Base-by-base conservation (phyloP, 2,888 invertebrate species). In the Cephus runcator region DNA sequence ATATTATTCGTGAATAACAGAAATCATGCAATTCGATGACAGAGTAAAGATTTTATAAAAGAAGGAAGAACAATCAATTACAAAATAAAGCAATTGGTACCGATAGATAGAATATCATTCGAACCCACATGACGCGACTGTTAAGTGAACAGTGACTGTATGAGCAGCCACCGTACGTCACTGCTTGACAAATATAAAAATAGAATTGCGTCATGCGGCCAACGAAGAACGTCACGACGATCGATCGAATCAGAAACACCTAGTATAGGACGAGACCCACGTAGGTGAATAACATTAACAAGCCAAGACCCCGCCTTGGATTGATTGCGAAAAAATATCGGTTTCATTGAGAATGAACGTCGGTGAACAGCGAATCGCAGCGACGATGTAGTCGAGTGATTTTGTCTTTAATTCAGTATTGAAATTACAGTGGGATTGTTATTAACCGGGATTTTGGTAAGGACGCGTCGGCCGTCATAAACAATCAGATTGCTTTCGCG, bases 201-300 rank as follows among this genome's bases (percentile, higher is more conserved):
- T 56, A 23, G 9, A 56, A 56, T 56, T 56, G 56, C 56, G 56
- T 56, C 23, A 23, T 23, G 56, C 56, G 56, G 56, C 40, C 56
- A 56, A 56, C 23, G 56, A 56, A 56, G 23, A 9, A 9, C 56
- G 56, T 56, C 23, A 56, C 56, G 56, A 56, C 35, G n/a, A 74
- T 73, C 56, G 77, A 56, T 77, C 73, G 68, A 76, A 69, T 69
- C 40, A 4, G 33, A 31, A 73, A 76, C 31, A 68, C 73, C 36
- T 56, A 11, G 69, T 73, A 23, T 56, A 56, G 56, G 56, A 56
- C 56, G 35, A 56, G 73, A 71, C 31, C 12, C 34, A 77, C n/a
- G 31, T 34, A 73, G 56, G 15, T 23, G 30, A 77, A 73, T 73
- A 73, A 74, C 12, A 33, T 31, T 74, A 30, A 15, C 34, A 34